Base-by-base conservation (phyloP, 2,113 vertebrate genomes). In the Diglossa brunneiventris region DNA sequence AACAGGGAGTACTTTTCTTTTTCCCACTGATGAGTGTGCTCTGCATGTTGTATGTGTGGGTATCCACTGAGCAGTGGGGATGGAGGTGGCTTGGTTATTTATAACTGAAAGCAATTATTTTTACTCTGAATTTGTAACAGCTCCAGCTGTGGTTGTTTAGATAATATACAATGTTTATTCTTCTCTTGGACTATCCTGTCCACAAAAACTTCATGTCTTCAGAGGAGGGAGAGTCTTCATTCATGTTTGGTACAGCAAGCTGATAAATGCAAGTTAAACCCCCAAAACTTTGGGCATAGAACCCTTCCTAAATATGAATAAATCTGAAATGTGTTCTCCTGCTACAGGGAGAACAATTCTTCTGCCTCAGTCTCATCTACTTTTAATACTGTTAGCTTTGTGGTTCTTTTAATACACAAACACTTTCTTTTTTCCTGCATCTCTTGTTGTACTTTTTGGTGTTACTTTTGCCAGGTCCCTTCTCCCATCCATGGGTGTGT, bases 401-500 rank as follows among this genome's bases (percentile, higher is more conserved):
- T 70, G 70, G 7, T 70, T 6, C 7, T 30, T 75, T 75, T 55
- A 7, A 15, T 15, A 8, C 7, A 20, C 33, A 61, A 35, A 8
- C 15, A 23, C 39, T 22, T 83, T 37, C 9, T 74, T 67, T 67
- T 8, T 47, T 83, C 23, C 31, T 37, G 1, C 13, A 12, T 44
- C 13, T 64, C 33, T 9, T 46, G 31, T 20, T 53, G n/a, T 15
- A 6, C 7, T 66, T 69, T 2, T 6, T 46, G 28, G 9, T 42
- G 17, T 23, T 47, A 4, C 9, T 72, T 64, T 83, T 4, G 1
- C 44, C 41, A 62, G 62, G 6, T 26, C 6, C 24, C 28, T 41
- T 28, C 30, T 58, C n/a, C 61, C 11, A 8, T 15, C 27, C 0
- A 0, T 33, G 13, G 37, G 0, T 4, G 20, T 62, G 31, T 7